A percentile compares a stretch with the other conserved stretches of the same genome.
These are phyloP conservation scores for Coelinius sp. DNA, from an alignment of 2,888 invertebrate species.

Conservation along the genomic window DNA sequence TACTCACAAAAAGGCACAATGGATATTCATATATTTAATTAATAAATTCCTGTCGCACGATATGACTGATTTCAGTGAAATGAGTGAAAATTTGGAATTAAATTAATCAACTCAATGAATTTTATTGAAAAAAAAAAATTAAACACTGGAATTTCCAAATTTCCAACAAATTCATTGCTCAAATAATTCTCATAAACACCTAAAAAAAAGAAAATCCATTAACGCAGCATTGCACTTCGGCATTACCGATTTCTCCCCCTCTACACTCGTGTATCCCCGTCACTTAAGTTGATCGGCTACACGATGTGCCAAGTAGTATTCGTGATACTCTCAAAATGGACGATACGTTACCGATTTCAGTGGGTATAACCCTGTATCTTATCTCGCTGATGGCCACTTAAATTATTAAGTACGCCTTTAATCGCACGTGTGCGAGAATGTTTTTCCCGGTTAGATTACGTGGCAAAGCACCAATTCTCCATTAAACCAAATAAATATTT, in stretches of 20 bases:
- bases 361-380: constrained; percentile 33
- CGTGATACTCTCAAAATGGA: constrained; percentile 39
- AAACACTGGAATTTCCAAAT: background rate
- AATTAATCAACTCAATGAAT: background rate
- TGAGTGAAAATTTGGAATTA: background rate
- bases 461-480: background rate
- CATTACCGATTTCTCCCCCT: constrained; percentile 30
- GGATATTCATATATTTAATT: background rate
- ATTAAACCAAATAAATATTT: constrained; percentile 9
- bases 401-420: constrained; percentile 40
- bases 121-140: background rate
- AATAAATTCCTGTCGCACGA: background rate
- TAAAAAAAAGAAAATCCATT: constrained; percentile 16
- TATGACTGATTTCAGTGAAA: background rate
- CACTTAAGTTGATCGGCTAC: constrained; percentile 39
- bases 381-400: constrained; percentile 40
- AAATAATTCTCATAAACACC: background rate
- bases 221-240: constrained; percentile 36
- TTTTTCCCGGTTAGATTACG: constrained; percentile 35
- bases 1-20: background rate
- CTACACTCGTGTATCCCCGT: constrained; percentile 27
- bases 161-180: background rate
- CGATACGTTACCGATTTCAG: constrained; percentile 39
- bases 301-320: constrained; percentile 39
- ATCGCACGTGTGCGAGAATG: constrained; percentile 35